Conservation (phyloP, 2,113 vertebrate genomes). For the Antechinus flavipes region DNA sequence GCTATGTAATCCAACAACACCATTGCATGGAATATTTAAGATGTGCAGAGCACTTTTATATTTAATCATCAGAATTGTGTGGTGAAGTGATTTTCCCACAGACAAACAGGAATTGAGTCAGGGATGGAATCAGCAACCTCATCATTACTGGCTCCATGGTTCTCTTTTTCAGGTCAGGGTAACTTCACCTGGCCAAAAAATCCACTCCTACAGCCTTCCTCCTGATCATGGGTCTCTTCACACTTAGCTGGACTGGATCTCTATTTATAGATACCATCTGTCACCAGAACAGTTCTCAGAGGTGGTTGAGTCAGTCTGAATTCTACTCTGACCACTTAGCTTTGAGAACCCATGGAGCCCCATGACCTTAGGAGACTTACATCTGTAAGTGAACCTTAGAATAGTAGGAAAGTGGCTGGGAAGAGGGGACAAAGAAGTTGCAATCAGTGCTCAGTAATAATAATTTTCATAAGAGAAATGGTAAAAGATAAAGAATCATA, state of each 20-base stretch:
- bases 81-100: not conserved
- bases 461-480: not conserved
- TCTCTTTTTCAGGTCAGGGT: not conserved
- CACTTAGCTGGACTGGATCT: not conserved
- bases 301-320: not conserved
- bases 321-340: not conserved
- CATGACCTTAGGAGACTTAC: not conserved
- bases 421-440: not conserved
- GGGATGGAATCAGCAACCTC: not conserved
- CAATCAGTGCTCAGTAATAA: not conserved
- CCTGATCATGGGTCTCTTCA: not conserved
- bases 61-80: not conserved
- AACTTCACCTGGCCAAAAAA: not conserved
- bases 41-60: rapidly evolving
- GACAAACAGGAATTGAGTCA: not conserved
- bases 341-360: not conserved
- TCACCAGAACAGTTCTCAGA: not conserved
- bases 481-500: not conserved
- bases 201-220: not conserved
- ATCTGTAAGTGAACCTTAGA: not conserved
- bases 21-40: not conserved
- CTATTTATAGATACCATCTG: not conserved
- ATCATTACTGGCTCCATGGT: not conserved
- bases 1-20: not conserved
- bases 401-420: not conserved